phyloP scores from a whole-genome alignment of 2,113 vertebrate species.

The Acanthisitta chloris region DNA sequence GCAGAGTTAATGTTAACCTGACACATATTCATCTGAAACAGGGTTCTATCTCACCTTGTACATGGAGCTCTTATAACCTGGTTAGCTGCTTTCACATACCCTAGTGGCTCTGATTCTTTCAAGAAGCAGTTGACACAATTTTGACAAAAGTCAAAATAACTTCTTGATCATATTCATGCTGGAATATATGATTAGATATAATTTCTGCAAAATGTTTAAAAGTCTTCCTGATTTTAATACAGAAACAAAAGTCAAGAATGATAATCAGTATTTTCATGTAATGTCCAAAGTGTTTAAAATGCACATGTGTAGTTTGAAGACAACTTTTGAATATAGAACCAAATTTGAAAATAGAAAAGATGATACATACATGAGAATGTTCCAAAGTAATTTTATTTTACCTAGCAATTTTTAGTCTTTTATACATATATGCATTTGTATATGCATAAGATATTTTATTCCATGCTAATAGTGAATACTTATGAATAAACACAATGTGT shows the following conservation, averaged over 20 bases:
- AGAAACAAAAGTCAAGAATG: neutral
- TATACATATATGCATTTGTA: neutral
- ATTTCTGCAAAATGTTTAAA: neutral
- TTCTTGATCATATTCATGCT: neutral
- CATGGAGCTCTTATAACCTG: neutral
- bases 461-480: neutral
- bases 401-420: neutral
- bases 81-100: neutral
- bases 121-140: neutral
- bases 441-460: neutral
- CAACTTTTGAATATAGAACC: neutral
- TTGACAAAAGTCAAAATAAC: neutral
- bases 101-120: neutral
- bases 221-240: neutral
- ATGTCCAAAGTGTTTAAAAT: neutral
- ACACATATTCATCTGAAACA: neutral
- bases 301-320: neutral
- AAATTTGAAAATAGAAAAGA: neutral
- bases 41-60: neutral
- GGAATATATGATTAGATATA: neutral
- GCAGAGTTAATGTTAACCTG: neutral
- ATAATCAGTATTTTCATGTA: neutral
- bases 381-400: neutral
- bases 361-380: neutral
- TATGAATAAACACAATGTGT: neutral